Percentiles rank a stretch among this genome's conserved stretches.
These are phyloP conservation scores for Daubentonia madagascariensis DNA, from an alignment of 2,113 vertebrate species.

Conservation along the genomic window DNA sequence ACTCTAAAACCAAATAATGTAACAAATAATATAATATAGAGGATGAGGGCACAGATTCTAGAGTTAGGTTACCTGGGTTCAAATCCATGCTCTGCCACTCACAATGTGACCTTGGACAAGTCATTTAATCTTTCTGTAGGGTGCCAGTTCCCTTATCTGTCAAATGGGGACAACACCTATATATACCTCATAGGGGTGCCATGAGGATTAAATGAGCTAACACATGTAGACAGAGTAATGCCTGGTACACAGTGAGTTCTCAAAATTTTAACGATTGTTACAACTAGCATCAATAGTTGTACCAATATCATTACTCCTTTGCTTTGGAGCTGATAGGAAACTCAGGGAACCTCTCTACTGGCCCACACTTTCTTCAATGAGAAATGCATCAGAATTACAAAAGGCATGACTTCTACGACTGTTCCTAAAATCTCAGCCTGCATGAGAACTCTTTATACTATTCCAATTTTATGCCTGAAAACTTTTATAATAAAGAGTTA, in stretches of 20 bases:
- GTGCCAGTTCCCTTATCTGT: neutral
- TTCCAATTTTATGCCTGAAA: constrained; percentile 5
- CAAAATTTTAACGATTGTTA: neutral
- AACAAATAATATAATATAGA: neutral
- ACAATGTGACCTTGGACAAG: neutral
- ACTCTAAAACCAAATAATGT: neutral
- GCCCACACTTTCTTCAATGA: neutral
- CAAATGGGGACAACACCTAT: neutral
- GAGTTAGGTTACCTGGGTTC: neutral
- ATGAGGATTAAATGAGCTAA: neutral
- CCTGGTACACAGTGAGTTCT: neutral
- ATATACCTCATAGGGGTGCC: neutral
- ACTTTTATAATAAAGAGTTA: neutral
- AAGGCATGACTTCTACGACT: neutral
- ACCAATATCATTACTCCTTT: neutral
- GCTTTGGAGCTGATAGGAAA: neutral
- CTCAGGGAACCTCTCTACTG: neutral
- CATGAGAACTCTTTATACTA: neutral
- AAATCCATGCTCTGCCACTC: neutral
- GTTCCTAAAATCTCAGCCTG: neutral
- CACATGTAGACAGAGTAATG: neutral
- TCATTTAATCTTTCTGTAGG: neutral
- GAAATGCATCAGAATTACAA: neutral
- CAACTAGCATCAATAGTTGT: neutral
- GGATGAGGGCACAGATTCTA: neutral